Base-by-base conservation (phyloP, 2,888 invertebrate species). In the Rhagonycha lutea region DNA sequence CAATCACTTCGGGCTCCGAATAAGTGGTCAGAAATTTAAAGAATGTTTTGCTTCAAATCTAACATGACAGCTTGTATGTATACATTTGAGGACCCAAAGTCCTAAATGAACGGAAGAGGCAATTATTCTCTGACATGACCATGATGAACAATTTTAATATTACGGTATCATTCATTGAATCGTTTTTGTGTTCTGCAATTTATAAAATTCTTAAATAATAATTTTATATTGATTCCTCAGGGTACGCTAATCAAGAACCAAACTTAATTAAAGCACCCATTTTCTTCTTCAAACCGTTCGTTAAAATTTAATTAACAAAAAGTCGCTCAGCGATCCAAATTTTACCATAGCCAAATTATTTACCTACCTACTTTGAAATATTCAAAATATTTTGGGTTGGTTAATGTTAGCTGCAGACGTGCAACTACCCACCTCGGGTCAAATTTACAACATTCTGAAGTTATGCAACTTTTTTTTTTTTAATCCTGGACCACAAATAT, bases 41-140 rank as follows among this genome's bases (percentile, higher is more conserved):
- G 74, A 74, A 74, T 74, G 74, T 61, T 73, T 70, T 29, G 70
- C 60, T 70, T 70, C 69, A 60, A 70, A 67, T 70, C 70, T 18
- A 28, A 65, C 74, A 65, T 61, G 69, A 70, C 74, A 18, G 70
- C 26, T n/a, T 18, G 10, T 47, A 32, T n/a, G n/a, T 12, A 11
- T 61, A 14, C 14, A 29, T 29, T 65, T 10, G 24, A 71, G 23
- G n/a, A 23, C 18, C 26, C n/a, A 65, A 65, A 65, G n/a, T n/a
- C 18, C 26, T 26, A 65, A 65, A 65, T 8, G 63, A 65, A 65
- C 63, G 63, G 63, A 65, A 65, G 63, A 65, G 63, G 63, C 63
- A 65, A 65, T 65, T 65, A 65, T 65, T 65, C 63, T 65, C 23
- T 65, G 63, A 65, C 63, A 65, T 65, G 24, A 18, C 63, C 26